Evolutionary conservation across 2,888 invertebrate genomes (phyloP).

Genomic region (Cylloceria caligata): DNA sequence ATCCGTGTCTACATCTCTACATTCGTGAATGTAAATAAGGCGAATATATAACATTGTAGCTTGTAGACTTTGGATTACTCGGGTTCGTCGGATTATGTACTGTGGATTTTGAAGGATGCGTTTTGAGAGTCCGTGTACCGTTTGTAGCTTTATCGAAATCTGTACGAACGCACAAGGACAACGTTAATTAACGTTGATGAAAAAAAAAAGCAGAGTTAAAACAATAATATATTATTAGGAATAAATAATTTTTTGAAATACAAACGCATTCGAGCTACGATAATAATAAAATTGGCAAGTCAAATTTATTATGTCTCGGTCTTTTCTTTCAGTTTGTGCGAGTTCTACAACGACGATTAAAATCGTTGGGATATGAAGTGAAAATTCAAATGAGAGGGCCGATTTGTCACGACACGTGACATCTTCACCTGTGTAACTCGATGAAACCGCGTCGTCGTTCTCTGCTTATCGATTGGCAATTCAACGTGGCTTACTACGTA

Average conservation of each 20-base stretch:
- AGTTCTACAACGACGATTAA: constrained; percentile 2
- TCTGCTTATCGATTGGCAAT: constrained; percentile 9
- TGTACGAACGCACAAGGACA: constrained; percentile 24
- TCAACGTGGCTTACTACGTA: background rate
- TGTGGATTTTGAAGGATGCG: too few species aligned
- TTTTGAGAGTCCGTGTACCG: too few species aligned
- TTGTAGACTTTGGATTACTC: background rate
- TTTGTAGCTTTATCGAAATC: background rate
- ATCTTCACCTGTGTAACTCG: constrained; percentile 15
- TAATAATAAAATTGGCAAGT: background rate
- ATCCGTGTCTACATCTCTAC: background rate
- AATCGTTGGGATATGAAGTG: constrained; percentile 5
- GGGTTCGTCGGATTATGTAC: background rate
- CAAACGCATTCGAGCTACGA: background rate
- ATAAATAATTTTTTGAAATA: background rate
- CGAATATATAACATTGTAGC: background rate
- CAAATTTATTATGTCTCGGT: background rate
- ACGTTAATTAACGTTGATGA: background rate
- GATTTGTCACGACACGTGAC: constrained; percentile 33
- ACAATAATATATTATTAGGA: background rate
- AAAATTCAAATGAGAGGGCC: constrained; percentile 24
- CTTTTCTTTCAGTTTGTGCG: constrained; percentile 15
- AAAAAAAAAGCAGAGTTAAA: background rate
- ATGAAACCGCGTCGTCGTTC: constrained; percentile 21
- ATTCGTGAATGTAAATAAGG: background rate